Evolutionary conservation across 92 coral and sea anemone species (phyloP).

Genomic region (Diadumene lineata): DNA sequence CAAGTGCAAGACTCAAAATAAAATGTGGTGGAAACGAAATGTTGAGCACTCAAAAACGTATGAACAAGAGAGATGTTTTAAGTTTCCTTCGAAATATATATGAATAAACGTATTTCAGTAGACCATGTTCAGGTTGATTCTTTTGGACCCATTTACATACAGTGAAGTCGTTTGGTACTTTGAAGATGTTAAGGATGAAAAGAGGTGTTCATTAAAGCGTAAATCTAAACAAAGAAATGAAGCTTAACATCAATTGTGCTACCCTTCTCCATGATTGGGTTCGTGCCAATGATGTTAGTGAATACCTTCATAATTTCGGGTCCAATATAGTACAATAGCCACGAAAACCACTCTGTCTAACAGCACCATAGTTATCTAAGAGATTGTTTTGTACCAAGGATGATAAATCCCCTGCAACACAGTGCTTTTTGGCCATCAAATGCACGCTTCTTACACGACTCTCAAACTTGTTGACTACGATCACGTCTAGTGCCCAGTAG

Average conservation of each 20-base stretch:
- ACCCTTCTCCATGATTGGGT: neutral
- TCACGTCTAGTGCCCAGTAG: neutral
- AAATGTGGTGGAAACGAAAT: too few species aligned
- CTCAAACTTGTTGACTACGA: neutral
- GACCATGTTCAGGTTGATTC: too few species aligned
- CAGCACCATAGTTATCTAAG: slow-evolving; percentile 9
- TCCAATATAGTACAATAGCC: slow-evolving; percentile 7
- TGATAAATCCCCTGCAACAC: neutral
- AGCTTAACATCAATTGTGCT: neutral
- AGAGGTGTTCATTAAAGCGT: neutral
- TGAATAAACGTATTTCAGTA: too few species aligned
- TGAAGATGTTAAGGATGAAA: neutral
- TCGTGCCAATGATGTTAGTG: slow-evolving; percentile 12
- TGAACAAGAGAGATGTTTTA: too few species aligned
- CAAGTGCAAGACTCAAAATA: too few species aligned
- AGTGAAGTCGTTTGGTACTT: neutral
- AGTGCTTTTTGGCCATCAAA: neutral
- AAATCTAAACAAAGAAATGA: neutral
- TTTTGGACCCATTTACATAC: neutral
- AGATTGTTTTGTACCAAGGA: neutral
- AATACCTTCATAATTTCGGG: slow-evolving; percentile 30
- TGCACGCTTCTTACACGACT: neutral
- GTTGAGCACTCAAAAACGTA: too few species aligned
- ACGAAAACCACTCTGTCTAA: neutral
- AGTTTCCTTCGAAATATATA: too few species aligned